Percentiles rank a stretch among this genome's conserved stretches.
Evolutionary conservation across 2,888 invertebrate species (phyloP).

Genomic region (Leptinotarsa juncta): DNA sequence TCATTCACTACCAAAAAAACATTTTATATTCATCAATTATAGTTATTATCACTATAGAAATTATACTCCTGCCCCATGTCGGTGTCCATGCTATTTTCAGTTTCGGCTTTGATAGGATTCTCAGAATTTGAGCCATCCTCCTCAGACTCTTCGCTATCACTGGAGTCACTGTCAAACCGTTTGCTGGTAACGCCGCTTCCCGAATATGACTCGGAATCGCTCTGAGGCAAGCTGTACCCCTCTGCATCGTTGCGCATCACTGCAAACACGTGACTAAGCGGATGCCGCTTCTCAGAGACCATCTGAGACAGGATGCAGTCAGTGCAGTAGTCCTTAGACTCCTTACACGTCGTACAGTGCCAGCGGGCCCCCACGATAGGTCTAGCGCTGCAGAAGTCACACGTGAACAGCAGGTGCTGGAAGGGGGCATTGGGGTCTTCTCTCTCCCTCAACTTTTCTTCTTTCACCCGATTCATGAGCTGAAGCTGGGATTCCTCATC

Average conservation of each 20-base stretch:
- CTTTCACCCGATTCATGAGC: constrained; percentile 64
- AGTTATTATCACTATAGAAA: not conserved
- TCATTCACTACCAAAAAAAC: too few species aligned
- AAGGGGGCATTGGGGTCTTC: constrained; percentile 45
- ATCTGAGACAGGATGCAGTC: constrained; percentile 73
- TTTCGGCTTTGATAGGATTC: not conserved
- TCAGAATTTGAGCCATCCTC: not conserved
- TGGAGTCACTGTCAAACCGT: not conserved
- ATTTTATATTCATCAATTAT: too few species aligned
- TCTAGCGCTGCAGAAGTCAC: constrained; percentile 73
- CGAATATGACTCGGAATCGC: constrained; percentile 9
- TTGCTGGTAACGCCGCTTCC: not conserved
- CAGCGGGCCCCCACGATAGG: constrained; percentile 76
- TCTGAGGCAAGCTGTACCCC: not conserved
- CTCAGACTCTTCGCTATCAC: constrained; percentile 2
- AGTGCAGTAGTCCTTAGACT: constrained; percentile 73
- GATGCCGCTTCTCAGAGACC: constrained; percentile 66
- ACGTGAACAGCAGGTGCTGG: constrained; percentile 68
- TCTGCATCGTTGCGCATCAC: constrained; percentile 38
- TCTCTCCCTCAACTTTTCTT: constrained; percentile 63
- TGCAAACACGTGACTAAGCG: constrained; percentile 65
- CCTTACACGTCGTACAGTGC: constrained; percentile 76
- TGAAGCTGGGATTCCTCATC: constrained; percentile 57
- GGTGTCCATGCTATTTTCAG: not conserved
- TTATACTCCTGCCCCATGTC: not conserved